Evolutionary conservation across 2,888 invertebrate species (phyloP).

Genomic region (Plagiodera versicolora): DNA sequence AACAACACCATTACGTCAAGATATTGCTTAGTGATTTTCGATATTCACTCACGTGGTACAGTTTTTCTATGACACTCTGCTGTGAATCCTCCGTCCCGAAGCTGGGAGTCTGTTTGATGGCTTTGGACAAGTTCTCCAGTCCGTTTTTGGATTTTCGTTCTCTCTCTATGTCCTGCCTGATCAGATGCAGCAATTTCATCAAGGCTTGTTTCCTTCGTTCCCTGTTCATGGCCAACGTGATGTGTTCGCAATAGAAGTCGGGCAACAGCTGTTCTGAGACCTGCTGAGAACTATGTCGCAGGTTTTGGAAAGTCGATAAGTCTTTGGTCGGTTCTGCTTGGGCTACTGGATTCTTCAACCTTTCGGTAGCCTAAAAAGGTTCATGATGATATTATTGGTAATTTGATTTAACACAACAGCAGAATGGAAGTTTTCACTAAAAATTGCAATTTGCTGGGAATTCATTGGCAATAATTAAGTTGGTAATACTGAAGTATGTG

Average conservation of each 20-base stretch:
- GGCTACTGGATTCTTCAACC: conserved; percentile 69
- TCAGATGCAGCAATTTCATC: conserved; percentile 79
- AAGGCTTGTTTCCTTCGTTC: conserved; percentile 87
- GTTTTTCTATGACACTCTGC: conserved; percentile 86
- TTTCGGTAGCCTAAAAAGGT: conserved; percentile 69
- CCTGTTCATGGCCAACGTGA: conserved; percentile 88
- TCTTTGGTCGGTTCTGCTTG: conserved; percentile 73
- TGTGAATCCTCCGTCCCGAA: conserved; percentile 88
- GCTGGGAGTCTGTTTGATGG: conserved; percentile 81
- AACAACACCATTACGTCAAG: background rate
- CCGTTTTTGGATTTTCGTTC: conserved; percentile 89
- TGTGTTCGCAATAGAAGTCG: conserved; percentile 94
- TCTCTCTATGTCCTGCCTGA: conserved; percentile 85
- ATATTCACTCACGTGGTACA: conserved; percentile 89
- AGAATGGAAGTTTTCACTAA: no score
- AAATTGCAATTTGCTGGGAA: no score
- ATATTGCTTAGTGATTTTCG: no score
- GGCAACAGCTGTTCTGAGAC: conserved; percentile 82
- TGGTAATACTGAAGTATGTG: no score
- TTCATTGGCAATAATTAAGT: no score
- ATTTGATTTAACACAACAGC: no score
- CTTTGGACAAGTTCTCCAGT: conserved; percentile 84
- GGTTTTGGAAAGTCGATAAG: conserved; percentile 65
- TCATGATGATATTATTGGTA: background rate
- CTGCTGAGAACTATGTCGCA: conserved; percentile 64